Conservation (phyloP, 1,140 invertebrate genomes). For the Aethina tumida region DNA sequence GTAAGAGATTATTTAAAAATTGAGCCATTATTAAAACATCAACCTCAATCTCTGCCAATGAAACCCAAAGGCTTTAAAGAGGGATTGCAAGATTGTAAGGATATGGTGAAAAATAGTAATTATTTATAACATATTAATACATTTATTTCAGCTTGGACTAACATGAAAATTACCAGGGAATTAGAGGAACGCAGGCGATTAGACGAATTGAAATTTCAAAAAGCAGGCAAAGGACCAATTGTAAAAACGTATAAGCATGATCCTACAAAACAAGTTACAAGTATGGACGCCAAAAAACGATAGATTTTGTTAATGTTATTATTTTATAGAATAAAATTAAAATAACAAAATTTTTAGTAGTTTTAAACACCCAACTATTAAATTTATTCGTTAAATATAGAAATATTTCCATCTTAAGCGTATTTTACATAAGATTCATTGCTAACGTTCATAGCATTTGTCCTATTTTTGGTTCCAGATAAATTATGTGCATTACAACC, state of each 20-base stretch:
- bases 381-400: no score
- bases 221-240: slow-evolving; percentile 74
- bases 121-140: slow-evolving; percentile 1
- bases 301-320: slow-evolving; percentile 9
- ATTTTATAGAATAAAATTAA: not conserved
- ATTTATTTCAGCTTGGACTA: slow-evolving; percentile 64
- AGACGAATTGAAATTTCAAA: slow-evolving; percentile 69
- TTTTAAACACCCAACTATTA: no score
- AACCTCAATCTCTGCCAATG: slow-evolving; percentile 45
- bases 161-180: slow-evolving; percentile 70
- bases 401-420: no score
- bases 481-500: no score
- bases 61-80: slow-evolving; percentile 68
- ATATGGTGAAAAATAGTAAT: not conserved
- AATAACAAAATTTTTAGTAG: no score
- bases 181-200: slow-evolving; percentile 63
- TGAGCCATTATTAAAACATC: slow-evolving; percentile 49
- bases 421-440: no score
- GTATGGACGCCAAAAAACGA: slow-evolving; percentile 32
- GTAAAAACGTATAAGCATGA: slow-evolving; percentile 80
- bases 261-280: slow-evolving; percentile 54
- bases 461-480: no score
- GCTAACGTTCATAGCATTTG: no score
- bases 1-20: slow-evolving; percentile 75
- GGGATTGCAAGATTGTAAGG: slow-evolving; percentile 76